Percentiles rank a stretch among this genome's conserved stretches.
phyloP scores from a whole-genome alignment of 2,797 vertebrate genomes.

The Pterois miles region DNA sequence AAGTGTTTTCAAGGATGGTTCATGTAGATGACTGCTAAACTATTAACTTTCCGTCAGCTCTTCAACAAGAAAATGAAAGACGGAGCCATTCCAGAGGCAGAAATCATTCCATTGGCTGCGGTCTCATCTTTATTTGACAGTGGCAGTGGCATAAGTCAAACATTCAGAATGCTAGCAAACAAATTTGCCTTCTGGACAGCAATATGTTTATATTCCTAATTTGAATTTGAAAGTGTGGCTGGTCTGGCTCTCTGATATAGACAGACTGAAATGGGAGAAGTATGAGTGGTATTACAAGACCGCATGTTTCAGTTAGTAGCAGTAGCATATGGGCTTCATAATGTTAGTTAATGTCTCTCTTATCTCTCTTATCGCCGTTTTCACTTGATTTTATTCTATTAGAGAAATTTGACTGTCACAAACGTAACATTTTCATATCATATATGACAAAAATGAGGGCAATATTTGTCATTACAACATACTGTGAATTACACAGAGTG shows the following conservation, averaged over 20 bases:
- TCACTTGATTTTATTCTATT: neutral
- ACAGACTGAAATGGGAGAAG: too few species aligned
- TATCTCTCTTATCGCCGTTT: neutral
- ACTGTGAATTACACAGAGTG: neutral
- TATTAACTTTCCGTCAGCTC: neutral
- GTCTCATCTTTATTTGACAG: neutral
- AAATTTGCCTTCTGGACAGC: neutral
- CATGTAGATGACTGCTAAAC: neutral
- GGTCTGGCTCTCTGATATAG: neutral
- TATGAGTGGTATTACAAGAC: neutral
- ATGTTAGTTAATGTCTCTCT: neutral
- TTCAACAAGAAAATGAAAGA: neutral
- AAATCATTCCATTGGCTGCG: neutral
- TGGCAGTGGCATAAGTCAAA: neutral
- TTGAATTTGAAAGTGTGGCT: neutral
- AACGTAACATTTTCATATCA: neutral
- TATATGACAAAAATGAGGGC: neutral
- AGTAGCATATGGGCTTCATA: neutral
- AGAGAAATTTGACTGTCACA: neutral
- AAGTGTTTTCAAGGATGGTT: slow-evolving; percentile 11
- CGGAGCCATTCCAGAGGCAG: neutral
- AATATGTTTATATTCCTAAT: rapidly evolving
- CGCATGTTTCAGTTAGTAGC: neutral
- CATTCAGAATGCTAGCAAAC: neutral
- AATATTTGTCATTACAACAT: neutral